Evolutionary conservation across 2,888 invertebrate genomes (phyloP).

Genomic region (Eupsilia transversa): DNA sequence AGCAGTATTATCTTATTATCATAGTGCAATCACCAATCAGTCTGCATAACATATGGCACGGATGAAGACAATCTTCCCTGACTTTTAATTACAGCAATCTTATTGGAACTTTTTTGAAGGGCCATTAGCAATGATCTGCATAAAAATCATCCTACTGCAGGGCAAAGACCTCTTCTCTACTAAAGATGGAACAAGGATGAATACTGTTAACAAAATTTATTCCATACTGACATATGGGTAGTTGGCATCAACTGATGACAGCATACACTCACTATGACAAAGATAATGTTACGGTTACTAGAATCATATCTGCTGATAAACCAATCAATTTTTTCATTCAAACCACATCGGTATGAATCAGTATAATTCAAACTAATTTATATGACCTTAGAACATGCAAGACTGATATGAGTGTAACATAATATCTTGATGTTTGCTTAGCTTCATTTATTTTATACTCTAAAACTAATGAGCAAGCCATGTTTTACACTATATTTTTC

Average conservation of each 20-base stretch:
- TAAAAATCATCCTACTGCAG: background rate
- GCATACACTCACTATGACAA: conserved; percentile 2
- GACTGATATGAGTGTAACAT: conserved; percentile 4
- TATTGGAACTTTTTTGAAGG: background rate
- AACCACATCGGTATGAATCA: conserved; percentile 20
- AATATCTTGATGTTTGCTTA: conserved; percentile 1
- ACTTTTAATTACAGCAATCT: background rate
- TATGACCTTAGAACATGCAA: conserved; percentile 42
- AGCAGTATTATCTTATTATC: background rate
- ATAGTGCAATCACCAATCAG: background rate
- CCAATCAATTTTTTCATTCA: conserved; percentile 27
- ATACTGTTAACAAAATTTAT: background rate
- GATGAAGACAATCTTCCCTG: background rate
- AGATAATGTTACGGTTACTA: conserved; percentile 17
- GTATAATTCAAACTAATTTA: conserved; percentile 29
- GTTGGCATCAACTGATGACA: background rate
- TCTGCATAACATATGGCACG: conserved; percentile 11
- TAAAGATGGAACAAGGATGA: background rate
- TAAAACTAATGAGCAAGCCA: background rate
- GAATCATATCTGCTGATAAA: conserved; percentile 39
- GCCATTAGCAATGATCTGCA: background rate
- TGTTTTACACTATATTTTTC: background rate
- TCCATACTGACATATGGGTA: background rate
- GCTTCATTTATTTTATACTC: conserved; percentile 1
- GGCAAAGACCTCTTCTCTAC: background rate